These are phyloP conservation scores for Sciurus carolinensis DNA, from an alignment of 2,797 vertebrate species.

Conservation along the genomic window DNA sequence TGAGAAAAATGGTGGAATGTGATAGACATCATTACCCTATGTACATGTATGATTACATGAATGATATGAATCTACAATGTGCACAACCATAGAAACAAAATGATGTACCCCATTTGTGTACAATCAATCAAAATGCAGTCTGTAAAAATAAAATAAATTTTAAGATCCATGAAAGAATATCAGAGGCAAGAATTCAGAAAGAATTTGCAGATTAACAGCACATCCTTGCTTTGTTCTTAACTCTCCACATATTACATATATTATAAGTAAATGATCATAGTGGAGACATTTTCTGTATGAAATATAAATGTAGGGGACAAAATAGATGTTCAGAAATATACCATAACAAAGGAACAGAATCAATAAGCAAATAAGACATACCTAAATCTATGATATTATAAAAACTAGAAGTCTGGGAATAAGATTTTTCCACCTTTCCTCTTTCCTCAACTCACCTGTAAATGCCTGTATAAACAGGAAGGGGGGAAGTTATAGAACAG, in stretches of 20 bases:
- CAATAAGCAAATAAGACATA: neutral
- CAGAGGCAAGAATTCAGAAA: neutral
- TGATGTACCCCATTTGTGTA: too few species aligned
- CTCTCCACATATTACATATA: conserved; percentile 1
- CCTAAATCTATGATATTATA: neutral
- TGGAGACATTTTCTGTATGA: conserved; percentile 46
- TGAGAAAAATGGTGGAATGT: too few species aligned
- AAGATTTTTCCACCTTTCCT: conserved; percentile 30
- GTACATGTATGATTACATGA: too few species aligned
- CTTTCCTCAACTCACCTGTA: neutral
- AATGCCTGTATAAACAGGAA: neutral
- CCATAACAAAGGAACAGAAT: conserved; percentile 16
- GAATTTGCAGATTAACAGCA: conserved; percentile 18
- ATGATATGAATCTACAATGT: too few species aligned
- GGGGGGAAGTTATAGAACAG: neutral
- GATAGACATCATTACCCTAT: too few species aligned
- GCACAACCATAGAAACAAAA: too few species aligned
- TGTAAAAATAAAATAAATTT: too few species aligned
- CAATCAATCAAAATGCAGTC: too few species aligned
- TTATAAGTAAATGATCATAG: conserved; percentile 20
- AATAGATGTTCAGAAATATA: conserved; percentile 49
- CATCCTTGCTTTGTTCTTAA: conserved; percentile 54
- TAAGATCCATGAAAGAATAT: neutral
- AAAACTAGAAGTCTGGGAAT: neutral
- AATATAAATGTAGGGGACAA: neutral